phyloP scores from a whole-genome alignment of 2,888 invertebrate genomes.

The Shargacucullia verbasci region DNA sequence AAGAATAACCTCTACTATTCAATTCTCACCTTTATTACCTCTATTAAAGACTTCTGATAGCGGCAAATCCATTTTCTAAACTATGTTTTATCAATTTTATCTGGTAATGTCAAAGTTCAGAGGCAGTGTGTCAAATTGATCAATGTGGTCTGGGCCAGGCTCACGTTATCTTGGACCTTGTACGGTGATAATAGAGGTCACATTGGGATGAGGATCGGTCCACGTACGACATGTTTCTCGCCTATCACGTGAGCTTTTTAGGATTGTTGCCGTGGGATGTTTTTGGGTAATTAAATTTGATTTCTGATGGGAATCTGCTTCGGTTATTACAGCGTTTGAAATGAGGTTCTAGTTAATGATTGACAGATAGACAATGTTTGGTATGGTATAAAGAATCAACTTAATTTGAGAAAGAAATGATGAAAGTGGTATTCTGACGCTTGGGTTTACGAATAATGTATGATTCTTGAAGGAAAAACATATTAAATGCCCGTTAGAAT shows the following conservation, averaged over 20 bases:
- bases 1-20: constrained; percentile 32
- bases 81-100: constrained; percentile 53
- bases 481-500: constrained; percentile 19
- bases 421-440: too few relatives aligned
- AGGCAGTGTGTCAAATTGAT: constrained; percentile 59
- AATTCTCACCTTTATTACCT: constrained; percentile 47
- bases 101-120: constrained; percentile 64
- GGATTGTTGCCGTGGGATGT: constrained; percentile 35
- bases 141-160: constrained; percentile 42
- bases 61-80: constrained; percentile 29
- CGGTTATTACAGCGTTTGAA: constrained; percentile 7
- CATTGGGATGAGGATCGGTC: constrained; percentile 36
- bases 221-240: constrained; percentile 31
- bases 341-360: not conserved
- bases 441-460: too few relatives aligned
- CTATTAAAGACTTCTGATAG: constrained; percentile 34
- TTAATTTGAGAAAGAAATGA: not conserved
- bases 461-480: too few relatives aligned
- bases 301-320: constrained; percentile 35
- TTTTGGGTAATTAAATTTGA: constrained; percentile 40
- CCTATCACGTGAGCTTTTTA: constrained; percentile 31
- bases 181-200: constrained; percentile 51
- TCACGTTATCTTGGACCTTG: constrained; percentile 48
- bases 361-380: not conserved
- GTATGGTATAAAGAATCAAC: not conserved